Evolutionary conservation across 1,140 invertebrate genomes (phyloP), one percentile per base, ranked within the genome.

Genomic region (Eumaeus atala): DNA sequence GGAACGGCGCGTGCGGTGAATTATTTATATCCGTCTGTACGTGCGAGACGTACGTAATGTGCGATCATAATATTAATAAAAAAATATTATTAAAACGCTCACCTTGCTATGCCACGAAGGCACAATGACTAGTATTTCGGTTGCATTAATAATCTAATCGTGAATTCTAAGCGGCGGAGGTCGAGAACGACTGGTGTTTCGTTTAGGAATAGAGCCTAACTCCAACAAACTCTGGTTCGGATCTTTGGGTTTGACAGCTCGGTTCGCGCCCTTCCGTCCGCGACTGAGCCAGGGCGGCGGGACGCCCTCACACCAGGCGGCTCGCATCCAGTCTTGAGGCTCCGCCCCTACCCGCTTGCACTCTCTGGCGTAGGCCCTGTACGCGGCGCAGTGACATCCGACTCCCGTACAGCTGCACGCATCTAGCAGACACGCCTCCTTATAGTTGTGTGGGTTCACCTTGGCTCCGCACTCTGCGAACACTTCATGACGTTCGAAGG

Each of bases 401-500:
- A 90, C 87, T 2, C 90, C 89, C n/a, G 89, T 92, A 87, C 96
- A 98, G 72, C 96, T 95, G 77, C 96, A 97, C 87, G 97, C 96
- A 78, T 98, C 96, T 72, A 94, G 89, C 56, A 94, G 90, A 82
- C 96, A 98, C 0, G 96, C 94, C 83, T 92, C 93, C 69, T 93
- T 93, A 75, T 95, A 97, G 74, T 94, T 93, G 47, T 90, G 88
- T 34, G 92, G 91, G 74, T 94, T 94, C 44, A 96, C 90, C 66
- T 92, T 92, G 58, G 90, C 91, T 60, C 92, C 91, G 67, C 95
- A 97, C 3, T 91, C 84, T 33, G 89, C 82, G 67, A 95, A 95
- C 21, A 91, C 83, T 1, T 88, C 82, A 36, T 88, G 89, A 58
- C 78, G 86, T 36, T 77, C 74, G 61, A 91, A 84, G 2, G 83